Evolutionary conservation across 2,797 vertebrate species (phyloP).

Genomic region (Sparus aurata): DNA sequence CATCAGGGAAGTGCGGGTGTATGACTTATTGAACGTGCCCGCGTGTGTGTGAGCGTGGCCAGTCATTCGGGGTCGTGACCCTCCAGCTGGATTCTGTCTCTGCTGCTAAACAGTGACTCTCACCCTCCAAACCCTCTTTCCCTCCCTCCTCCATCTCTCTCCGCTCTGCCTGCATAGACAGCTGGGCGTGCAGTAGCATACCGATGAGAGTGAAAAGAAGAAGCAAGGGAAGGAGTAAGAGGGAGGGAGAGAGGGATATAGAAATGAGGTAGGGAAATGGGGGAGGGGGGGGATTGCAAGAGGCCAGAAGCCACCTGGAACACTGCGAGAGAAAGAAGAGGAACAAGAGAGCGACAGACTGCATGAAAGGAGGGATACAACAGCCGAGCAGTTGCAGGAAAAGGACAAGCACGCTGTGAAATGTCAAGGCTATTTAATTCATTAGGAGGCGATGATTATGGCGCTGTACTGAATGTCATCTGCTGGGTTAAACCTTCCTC

Average conservation of each 20-base stretch:
- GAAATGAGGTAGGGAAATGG: conserved; percentile 30
- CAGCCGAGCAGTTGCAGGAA: conserved; percentile 67
- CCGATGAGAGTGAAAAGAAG: conserved; percentile 72
- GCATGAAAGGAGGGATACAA: conserved; percentile 67
- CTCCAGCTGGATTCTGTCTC: conserved; percentile 76
- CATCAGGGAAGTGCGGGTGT: conserved; percentile 69
- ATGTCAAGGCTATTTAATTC: conserved; percentile 85
- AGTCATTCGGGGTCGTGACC: conserved; percentile 77
- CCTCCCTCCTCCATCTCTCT: conserved; percentile 26
- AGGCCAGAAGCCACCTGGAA: conserved; percentile 50
- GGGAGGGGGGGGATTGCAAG: conserved; percentile 18
- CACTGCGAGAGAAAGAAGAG: conserved; percentile 44
- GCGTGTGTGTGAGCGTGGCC: conserved; percentile 52
- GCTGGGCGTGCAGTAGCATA: conserved; percentile 74
- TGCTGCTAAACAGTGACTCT: conserved; percentile 74
- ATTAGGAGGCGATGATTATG: conserved; percentile 81
- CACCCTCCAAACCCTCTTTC: conserved; percentile 15
- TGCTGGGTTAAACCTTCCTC: conserved; percentile 75
- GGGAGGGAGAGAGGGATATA: conserved; percentile 21
- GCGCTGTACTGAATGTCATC: conserved; percentile 79
- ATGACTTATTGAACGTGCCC: conserved; percentile 69
- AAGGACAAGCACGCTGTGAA: conserved; percentile 78
- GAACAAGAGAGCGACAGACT: conserved; percentile 61
- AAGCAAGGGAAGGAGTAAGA: conserved; percentile 23
- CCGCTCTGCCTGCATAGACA: conserved; percentile 73